Base-by-base conservation (phyloP, 1,140 invertebrate genomes). In the Drosophila sproati region DNA sequence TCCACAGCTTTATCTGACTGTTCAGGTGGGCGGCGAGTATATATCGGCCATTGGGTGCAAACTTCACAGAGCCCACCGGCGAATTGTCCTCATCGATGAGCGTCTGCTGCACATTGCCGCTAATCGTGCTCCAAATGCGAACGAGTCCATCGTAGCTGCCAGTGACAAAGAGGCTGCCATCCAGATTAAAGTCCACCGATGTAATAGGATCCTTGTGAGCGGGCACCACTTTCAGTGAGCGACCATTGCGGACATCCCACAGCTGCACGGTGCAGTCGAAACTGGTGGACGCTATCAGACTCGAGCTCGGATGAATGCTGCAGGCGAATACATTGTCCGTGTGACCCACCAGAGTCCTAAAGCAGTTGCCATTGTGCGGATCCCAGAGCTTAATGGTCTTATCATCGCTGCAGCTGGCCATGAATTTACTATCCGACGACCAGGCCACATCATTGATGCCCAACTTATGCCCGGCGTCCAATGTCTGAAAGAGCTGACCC, bases 1-100 rank as follows among this genome's bases (percentile, higher is more conserved):
- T 80, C 83, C 83, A 88, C 70, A 88, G 47, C 35, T 68, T 89
- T 28, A 89, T 59, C 12, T 75, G 78, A 20, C 55, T 75, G 64
- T 88, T 83, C 45, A 88, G 10, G 28, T 59, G 69, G 41, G 85
- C 69, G 41, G 70, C 55, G 20, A 88, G 70, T 50, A 88, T 62
- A 54, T 80, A 88, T 20, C 68, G 62, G n/a, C 83, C 83, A 28
- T 88, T 88, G 3, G 83, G 83, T 0, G 83, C 67, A 7, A 89
- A 88, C 41, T 78, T 88, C 0, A 80, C 85, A 64, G 59, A 55
- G 8, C 85, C 85, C 39, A 88, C 85, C 0, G 80, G 80, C 0
- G 70, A 52, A 20, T 89, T 80, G 31, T 88, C 80, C 5, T 60
- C 59, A 10, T 89, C 83, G 41, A 88, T 66, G 0, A 88, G 85